Conservation (phyloP, 2,888 invertebrate species). For the Drosophila multiciliata region DNA sequence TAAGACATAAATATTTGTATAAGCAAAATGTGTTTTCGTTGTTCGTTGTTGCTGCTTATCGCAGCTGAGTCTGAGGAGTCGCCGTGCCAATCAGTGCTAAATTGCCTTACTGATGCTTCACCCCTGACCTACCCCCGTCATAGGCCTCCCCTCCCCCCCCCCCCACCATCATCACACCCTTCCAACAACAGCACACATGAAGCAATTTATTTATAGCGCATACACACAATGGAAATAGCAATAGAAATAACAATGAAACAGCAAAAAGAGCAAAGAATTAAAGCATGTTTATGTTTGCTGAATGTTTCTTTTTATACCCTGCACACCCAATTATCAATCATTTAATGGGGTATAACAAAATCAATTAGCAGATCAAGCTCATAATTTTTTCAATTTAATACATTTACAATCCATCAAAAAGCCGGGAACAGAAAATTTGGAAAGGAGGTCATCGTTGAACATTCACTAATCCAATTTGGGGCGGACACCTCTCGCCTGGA, state of each 20-base stretch:
- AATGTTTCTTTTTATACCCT: conserved; percentile 2
- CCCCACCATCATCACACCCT: no score
- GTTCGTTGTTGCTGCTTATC: conserved; percentile 21
- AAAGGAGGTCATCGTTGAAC: background rate
- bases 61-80: conserved; percentile 2
- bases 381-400: background rate
- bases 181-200: background rate
- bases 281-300: conserved; percentile 43
- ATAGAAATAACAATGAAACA: background rate
- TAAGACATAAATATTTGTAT: background rate
- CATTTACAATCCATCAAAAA: background rate
- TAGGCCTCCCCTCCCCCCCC: background rate
- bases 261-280: conserved; percentile 9
- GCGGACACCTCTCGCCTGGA: background rate
- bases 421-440: background rate
- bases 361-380: background rate
- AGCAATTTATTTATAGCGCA: conserved; percentile 40
- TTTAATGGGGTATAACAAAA: background rate
- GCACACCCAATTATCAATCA: background rate
- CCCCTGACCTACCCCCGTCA: conserved; percentile 21
- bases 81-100: conserved; percentile 15
- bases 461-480: background rate
- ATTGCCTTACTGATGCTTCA: conserved; percentile 6
- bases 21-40: conserved; percentile 1
- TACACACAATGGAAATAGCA: conserved; percentile 25